phyloP scores from a whole-genome alignment of 2,888 invertebrate species.

The Amaurobius ferox region DNA sequence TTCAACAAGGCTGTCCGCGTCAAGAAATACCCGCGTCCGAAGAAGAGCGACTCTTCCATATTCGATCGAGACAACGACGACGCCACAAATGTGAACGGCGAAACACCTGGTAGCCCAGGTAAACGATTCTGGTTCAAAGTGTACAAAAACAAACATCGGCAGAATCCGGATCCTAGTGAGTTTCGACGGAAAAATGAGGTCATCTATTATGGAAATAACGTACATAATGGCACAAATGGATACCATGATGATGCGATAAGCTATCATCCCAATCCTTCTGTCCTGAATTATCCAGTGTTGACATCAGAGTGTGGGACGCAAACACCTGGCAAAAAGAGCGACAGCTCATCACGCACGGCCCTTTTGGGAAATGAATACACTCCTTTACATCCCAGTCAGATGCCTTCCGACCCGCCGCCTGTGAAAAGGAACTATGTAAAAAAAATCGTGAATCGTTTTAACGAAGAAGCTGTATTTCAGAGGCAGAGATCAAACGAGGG shows the following conservation, averaged over 20 bases:
- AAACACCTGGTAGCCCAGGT: slow-evolving; percentile 35
- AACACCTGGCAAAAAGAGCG: slow-evolving; percentile 29
- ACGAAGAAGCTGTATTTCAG: slow-evolving; percentile 73
- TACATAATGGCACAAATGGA: slow-evolving; percentile 25
- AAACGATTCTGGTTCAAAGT: slow-evolving; percentile 72
- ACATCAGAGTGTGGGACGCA: slow-evolving; percentile 67
- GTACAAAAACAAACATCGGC: slow-evolving; percentile 69
- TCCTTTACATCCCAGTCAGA: slow-evolving; percentile 73
- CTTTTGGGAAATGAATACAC: slow-evolving; percentile 60
- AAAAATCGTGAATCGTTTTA: slow-evolving; percentile 73
- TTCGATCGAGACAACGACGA: slow-evolving; percentile 7
- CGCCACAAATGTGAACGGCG: slow-evolving; percentile 3
- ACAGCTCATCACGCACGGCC: slow-evolving; percentile 41
- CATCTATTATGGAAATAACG: slow-evolving; percentile 63
- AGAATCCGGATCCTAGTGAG: slow-evolving; percentile 58
- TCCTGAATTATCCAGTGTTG: slow-evolving; percentile 58
- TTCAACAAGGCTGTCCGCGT: slow-evolving; percentile 73
- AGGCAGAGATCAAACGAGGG: slow-evolving; percentile 49
- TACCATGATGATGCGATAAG: slow-evolving; percentile 56
- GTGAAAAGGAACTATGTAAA: slow-evolving; percentile 73
- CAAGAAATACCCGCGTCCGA: slow-evolving; percentile 72
- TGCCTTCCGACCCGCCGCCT: slow-evolving; percentile 71
- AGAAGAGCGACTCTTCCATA: slow-evolving; percentile 30
- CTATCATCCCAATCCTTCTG: slow-evolving; percentile 66
- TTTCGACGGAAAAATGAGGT: slow-evolving; percentile 47